These are phyloP conservation scores for Eudemis profundana DNA, from an alignment of 2,888 invertebrate species.

Conservation along the genomic window DNA sequence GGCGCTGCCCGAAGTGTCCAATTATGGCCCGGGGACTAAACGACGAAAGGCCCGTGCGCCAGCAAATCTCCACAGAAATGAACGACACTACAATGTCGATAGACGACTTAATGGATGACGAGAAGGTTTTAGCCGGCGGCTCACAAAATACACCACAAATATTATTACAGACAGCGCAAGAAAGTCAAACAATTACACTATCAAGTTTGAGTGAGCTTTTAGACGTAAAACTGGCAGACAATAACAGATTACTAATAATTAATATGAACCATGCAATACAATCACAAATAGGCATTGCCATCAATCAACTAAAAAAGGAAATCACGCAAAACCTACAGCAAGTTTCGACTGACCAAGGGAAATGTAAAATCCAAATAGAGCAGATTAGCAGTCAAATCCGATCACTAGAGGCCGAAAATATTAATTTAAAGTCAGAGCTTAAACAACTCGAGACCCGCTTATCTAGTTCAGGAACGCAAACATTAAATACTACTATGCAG, in stretches of 20 bases:
- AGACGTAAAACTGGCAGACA: too few species aligned
- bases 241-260: too few species aligned
- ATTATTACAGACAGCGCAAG: neutral
- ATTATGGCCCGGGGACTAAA: neutral
- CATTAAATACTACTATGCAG: neutral
- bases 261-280: too few species aligned
- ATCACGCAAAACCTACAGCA: too few species aligned
- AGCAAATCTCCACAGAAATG: neutral
- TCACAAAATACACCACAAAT: neutral
- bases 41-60: neutral
- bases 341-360: too few species aligned
- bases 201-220: too few species aligned
- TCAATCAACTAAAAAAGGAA: neutral
- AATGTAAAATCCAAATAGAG: neutral
- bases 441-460: neutral
- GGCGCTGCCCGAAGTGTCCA: constrained; percentile 1
- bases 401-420: neutral
- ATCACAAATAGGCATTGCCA: too few species aligned
- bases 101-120: neutral
- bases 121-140: neutral
- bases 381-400: neutral
- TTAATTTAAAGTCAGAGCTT: neutral
- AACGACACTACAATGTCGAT: neutral
- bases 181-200: neutral
- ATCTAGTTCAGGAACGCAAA: neutral